Evolutionary conservation across 2,888 invertebrate species (phyloP).

Genomic region (Apamea crenata): DNA sequence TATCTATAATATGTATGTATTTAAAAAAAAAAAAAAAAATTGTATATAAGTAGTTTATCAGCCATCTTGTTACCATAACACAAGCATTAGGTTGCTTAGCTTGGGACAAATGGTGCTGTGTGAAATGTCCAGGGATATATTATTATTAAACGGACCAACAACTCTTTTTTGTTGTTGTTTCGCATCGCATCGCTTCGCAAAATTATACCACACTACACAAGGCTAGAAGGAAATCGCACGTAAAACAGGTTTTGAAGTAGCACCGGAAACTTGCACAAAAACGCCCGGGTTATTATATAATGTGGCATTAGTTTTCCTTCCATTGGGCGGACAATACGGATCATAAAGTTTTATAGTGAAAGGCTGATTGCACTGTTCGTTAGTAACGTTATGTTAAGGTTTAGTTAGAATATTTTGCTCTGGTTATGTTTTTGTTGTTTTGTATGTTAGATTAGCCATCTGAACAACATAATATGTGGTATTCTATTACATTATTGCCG

Average conservation of each 20-base stretch:
- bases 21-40: no score
- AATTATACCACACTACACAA: neutral
- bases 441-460: no score
- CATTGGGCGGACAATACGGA: constrained; percentile 81
- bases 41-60: no score
- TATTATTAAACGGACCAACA: no score
- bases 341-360: constrained; percentile 82
- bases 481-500: no score
- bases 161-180: neutral
- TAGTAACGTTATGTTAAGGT: neutral
- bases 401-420: neutral
- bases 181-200: constrained; percentile 1
- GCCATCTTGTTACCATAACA: no score
- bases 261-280: constrained; percentile 59
- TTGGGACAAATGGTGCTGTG: no score
- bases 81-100: no score
- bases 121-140: no score
- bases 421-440: neutral
- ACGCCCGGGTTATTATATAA: constrained; percentile 69
- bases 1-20: no score
- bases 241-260: constrained; percentile 63
- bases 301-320: constrained; percentile 80
- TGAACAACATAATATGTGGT: no score
- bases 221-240: constrained; percentile 47
- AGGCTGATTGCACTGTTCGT: constrained; percentile 56